Evolutionary conservation across 2,113 vertebrate species (phyloP), one percentile per base, ranked within the genome.

Genomic region (Sinocyclocheilus anophthalmus): DNA sequence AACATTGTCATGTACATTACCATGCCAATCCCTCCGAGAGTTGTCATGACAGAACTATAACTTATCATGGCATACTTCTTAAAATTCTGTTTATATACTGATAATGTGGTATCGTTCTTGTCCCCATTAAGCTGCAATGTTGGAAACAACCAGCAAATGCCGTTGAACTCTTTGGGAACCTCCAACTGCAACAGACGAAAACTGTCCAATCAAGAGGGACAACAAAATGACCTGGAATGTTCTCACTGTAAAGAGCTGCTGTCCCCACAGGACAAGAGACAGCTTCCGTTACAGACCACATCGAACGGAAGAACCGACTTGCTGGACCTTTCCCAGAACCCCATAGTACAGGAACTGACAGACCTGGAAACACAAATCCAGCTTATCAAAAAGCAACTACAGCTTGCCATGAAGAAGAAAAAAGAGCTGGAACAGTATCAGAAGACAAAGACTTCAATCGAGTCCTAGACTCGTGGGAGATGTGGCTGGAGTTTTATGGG

Each of bases 341-440:
- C 97, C 0, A 94, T 98, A 86, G 92, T 95, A 75, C 97, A 98
- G 89, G 98, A 99, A 90, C 94, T 99, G 61, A 93, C 93, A 0
- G 98, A 99, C 91, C 95, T 99, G 67, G 98, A 99, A 90, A 95
- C 95, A 85, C 97, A 99, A 88, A 99, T 99, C 0, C 93, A 96
- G 89, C 92, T 96, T 84, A 99, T 99, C 91, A 99, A 96, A 87
- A 96, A 97, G 91, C 97, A 99, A 93, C 93, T 99, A 86, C 98
- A 97, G 87, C 92, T 96, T 1, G 98, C 97, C 13, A 95, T 99
- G 95, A 97, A 95, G 92, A 95, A 96, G 91, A 99, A 98, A 90
- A 93, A 95, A 26, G 97, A 99, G 93, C 94, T 99, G 85, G 97
- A 99, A 91, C 96, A 96, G 87, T 97, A 95, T 90, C 97, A 97